Evolutionary conservation across 2,888 invertebrate genomes (phyloP).

Genomic region (Anagyrus pseudococci): DNA sequence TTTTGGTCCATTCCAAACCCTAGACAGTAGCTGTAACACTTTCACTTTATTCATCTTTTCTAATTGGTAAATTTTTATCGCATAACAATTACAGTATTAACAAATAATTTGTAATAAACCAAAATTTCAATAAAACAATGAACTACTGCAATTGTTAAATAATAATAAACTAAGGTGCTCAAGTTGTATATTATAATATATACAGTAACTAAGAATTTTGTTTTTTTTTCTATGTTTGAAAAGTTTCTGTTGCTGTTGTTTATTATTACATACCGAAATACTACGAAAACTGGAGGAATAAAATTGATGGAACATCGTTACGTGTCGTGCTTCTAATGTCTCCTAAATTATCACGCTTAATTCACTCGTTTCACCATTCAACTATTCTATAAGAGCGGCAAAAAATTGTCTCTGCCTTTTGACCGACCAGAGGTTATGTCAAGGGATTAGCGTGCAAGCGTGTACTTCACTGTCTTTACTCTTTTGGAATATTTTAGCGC

Average conservation of each 20-base stretch:
- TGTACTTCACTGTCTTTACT: too few relatives aligned
- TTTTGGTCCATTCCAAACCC: constrained; percentile 58
- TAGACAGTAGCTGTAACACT: constrained; percentile 58
- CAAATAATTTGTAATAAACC: background rate
- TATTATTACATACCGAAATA: constrained; percentile 53
- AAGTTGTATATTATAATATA: background rate
- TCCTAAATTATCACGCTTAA: too few relatives aligned
- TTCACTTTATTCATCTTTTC: constrained; percentile 50
- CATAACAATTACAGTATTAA: background rate
- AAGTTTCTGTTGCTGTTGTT: too few relatives aligned
- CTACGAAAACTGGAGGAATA: constrained; percentile 49
- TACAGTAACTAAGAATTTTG: constrained; percentile 21
- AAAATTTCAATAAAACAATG: background rate
- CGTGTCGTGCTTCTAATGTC: constrained; percentile 13
- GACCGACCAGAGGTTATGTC: too few relatives aligned
- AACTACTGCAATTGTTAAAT: too few relatives aligned
- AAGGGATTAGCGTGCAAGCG: too few relatives aligned
- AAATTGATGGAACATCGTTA: constrained; percentile 51
- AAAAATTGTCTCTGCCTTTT: too few relatives aligned
- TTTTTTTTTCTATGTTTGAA: constrained; percentile 25
- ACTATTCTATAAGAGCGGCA: too few relatives aligned
- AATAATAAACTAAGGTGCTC: too few relatives aligned
- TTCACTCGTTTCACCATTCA: too few relatives aligned
- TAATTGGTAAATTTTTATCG: too few relatives aligned
- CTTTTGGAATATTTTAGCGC: too few relatives aligned